Conservation (phyloP, 2,888 invertebrate genomes). For the Caenorhabditis sp. region DNA sequence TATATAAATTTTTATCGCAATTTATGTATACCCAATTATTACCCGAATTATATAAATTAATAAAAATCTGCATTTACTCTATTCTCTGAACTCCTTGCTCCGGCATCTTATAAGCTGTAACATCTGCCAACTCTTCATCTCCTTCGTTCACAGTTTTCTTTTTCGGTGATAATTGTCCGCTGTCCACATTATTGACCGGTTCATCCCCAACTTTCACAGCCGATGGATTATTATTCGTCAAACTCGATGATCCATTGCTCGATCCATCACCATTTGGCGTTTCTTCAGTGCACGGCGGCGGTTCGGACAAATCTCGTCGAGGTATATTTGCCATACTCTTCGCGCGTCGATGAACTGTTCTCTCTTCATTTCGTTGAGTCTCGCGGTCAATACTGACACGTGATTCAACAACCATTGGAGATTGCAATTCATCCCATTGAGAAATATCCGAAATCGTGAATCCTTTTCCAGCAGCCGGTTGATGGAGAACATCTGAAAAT, state of each 20-base stretch:
- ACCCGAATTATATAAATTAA: no score
- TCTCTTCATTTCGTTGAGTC: slow-evolving; percentile 15
- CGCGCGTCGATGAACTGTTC: slow-evolving; percentile 45
- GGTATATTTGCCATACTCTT: slow-evolving; percentile 54
- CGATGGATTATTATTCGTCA: not conserved
- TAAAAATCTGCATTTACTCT: slow-evolving; percentile 24
- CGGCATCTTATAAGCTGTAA: slow-evolving; percentile 58
- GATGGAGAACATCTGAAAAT: slow-evolving; percentile 48
- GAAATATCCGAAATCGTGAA: slow-evolving; percentile 59
- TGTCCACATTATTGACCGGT: not conserved
- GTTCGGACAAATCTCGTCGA: slow-evolving; percentile 53
- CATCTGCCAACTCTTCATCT: slow-evolving; percentile 45
- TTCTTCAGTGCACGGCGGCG: slow-evolving; percentile 45
- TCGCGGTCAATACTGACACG: not conserved
- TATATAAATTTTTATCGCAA: no score
- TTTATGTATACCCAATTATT: no score
- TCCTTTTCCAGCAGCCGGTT: slow-evolving; percentile 50
- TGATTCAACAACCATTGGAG: slow-evolving; percentile 18
- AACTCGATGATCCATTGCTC: not conserved
- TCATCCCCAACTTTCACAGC: not conserved
- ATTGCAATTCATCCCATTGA: slow-evolving; percentile 53
- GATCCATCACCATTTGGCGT: not conserved
- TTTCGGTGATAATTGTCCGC: slow-evolving; percentile 21
- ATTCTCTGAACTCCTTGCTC: slow-evolving; percentile 58
- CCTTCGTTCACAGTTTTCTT: slow-evolving; percentile 39